These are phyloP conservation scores for Anneissia japonica DNA, from an alignment of 35 echinoderm and acorn worm genomes.

Conservation along the genomic window DNA sequence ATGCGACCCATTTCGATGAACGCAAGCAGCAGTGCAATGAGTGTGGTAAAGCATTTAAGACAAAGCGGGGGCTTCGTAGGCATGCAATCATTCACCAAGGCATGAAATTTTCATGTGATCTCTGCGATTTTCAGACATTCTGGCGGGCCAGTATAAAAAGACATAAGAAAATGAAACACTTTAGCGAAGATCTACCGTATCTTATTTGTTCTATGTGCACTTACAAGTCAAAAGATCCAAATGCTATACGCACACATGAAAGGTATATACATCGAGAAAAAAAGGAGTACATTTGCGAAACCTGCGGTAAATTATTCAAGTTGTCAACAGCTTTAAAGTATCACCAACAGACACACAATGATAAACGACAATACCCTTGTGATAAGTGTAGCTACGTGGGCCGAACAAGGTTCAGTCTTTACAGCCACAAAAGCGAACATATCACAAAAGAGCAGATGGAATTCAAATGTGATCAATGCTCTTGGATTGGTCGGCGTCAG, in stretches of 20 bases:
- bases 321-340: not conserved
- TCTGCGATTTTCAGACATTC: slow-evolving; percentile 9
- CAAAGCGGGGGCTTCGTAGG: not conserved
- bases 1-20: slow-evolving; percentile 6
- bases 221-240: not conserved
- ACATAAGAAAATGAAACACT: slow-evolving; percentile 13
- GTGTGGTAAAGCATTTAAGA: slow-evolving; percentile 21
- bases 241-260: slow-evolving; percentile 1
- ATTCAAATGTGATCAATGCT: slow-evolving; percentile 30
- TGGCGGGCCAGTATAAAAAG: slow-evolving; percentile 24
- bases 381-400: slow-evolving; percentile 25
- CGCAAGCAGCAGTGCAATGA: slow-evolving; percentile 7
- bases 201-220: slow-evolving; percentile 4
- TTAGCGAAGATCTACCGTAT: not conserved
- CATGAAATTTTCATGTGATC: not conserved
- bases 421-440: slow-evolving; percentile 11
- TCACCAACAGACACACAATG: slow-evolving; percentile 19
- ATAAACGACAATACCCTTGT: not conserved
- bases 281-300: slow-evolving; percentile 17
- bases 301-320: slow-evolving; percentile 32
- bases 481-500: slow-evolving; percentile 24
- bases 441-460: slow-evolving; percentile 33
- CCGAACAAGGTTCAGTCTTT: not conserved
- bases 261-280: not conserved
- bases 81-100: not conserved